Percentiles rank a stretch among this genome's conserved stretches.
These are phyloP conservation scores for Dione juno DNA, from an alignment of 2,888 invertebrate species.

Conservation along the genomic window DNA sequence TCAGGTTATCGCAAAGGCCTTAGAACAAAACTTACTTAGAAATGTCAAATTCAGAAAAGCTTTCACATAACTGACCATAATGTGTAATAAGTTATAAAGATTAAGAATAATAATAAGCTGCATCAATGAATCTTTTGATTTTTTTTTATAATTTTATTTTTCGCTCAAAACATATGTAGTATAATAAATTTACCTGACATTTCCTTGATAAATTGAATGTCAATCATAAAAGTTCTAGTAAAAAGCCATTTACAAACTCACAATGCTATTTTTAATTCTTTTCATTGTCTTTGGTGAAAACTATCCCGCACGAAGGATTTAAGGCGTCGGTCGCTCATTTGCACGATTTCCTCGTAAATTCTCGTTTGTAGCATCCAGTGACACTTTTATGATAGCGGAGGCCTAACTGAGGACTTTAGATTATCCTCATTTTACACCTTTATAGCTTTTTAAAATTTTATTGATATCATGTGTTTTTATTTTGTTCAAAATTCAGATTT, in stretches of 20 bases:
- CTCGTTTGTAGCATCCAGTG: conserved; percentile 76
- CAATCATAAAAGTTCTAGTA: neutral
- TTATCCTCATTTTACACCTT: conserved; percentile 38
- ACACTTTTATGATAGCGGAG: conserved; percentile 78
- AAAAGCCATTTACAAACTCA: neutral
- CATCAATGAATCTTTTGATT: too few species aligned
- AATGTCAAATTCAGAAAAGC: neutral
- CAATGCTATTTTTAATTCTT: neutral
- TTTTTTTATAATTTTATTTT: too few species aligned
- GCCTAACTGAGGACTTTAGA: conserved; percentile 39
- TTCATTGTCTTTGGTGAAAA: conserved; percentile 49
- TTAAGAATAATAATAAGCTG: too few species aligned
- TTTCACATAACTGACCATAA: neutral
- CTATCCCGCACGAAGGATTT: conserved; percentile 68
- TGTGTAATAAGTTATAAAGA: too few species aligned
- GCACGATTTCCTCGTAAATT: conserved; percentile 74
- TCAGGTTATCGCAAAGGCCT: conserved; percentile 60
- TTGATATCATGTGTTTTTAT: conserved; percentile 24
- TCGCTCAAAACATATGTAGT: too few species aligned
- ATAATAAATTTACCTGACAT: neutral
- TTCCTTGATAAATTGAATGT: neutral
- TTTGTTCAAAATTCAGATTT: neutral
- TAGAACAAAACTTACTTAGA: conserved; percentile 10
- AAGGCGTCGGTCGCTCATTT: conserved; percentile 74
- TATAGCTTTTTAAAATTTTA: conserved; percentile 23